Evolutionary conservation across 2,888 invertebrate species (phyloP).

Genomic region (Rhingia campestris): DNA sequence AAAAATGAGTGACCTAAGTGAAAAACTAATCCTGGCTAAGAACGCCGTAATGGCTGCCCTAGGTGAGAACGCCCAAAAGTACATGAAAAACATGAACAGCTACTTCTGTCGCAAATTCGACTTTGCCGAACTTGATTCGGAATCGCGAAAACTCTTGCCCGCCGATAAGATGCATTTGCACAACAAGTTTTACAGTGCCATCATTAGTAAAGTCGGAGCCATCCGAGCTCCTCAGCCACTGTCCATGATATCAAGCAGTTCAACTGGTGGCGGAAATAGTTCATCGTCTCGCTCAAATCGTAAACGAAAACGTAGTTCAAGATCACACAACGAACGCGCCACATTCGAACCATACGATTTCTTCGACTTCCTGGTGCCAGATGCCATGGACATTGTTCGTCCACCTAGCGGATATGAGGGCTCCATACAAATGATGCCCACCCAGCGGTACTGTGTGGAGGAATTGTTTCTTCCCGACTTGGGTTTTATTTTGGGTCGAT

Average conservation of each 20-base stretch:
- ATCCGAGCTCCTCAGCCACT: conserved; percentile 77
- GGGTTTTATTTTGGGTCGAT: conserved; percentile 91
- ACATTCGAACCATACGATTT: conserved; percentile 86
- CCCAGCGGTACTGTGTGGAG: conserved; percentile 86
- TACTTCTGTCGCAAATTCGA: conserved; percentile 90
- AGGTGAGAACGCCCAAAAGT: conserved; percentile 88
- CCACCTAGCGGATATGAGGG: conserved; percentile 79
- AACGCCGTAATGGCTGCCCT: conserved; percentile 82
- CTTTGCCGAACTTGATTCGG: conserved; percentile 92
- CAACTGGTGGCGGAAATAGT: conserved; percentile 78
- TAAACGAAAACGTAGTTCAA: conserved; percentile 84
- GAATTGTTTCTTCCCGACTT: conserved; percentile 93
- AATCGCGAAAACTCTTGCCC: conserved; percentile 89
- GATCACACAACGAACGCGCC: conserved; percentile 84
- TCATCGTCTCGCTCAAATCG: conserved; percentile 68
- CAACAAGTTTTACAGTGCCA: conserved; percentile 91
- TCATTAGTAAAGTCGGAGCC: conserved; percentile 88
- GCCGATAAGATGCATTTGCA: conserved; percentile 91
- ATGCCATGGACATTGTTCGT: conserved; percentile 79
- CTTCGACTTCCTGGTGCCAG: conserved; percentile 85
- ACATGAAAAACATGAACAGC: conserved; percentile 88
- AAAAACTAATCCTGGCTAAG: conserved; percentile 79
- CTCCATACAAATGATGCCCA: conserved; percentile 78
- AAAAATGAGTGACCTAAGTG: conserved; percentile 78
- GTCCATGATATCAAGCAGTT: conserved; percentile 62